Conservation (phyloP, 2,888 invertebrate genomes). For the Frankliniella fusca region DNA sequence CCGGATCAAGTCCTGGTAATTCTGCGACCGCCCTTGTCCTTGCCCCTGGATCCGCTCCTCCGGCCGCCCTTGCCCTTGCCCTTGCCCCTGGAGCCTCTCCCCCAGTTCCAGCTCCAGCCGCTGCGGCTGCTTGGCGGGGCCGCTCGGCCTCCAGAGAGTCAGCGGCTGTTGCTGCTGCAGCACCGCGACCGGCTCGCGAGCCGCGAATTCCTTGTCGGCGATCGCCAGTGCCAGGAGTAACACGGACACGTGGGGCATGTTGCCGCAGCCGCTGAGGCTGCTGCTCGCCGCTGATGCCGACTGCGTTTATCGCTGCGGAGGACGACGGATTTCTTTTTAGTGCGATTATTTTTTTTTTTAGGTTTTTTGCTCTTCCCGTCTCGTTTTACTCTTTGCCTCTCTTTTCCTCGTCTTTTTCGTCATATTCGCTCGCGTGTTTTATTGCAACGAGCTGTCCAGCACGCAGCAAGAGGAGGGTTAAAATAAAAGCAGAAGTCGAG, state of each 20-base stretch:
- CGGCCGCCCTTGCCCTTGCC: conserved; percentile 2
- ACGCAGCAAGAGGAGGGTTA: neutral
- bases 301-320: conserved; percentile 2
- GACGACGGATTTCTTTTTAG: neutral
- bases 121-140: neutral
- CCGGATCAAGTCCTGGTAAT: neutral
- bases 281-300: conserved; percentile 1
- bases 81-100: neutral
- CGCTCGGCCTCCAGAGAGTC: neutral
- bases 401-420: neutral
- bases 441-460: neutral
- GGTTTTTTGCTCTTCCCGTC: neutral
- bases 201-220: conserved; percentile 16
- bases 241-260: neutral
- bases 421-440: neutral
- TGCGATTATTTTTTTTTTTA: neutral
- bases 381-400: neutral
- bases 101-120: neutral
- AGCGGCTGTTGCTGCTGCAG: neutral
- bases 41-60: neutral
- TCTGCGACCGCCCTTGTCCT: neutral
- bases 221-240: conserved; percentile 3
- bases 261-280: neutral
- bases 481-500: neutral
- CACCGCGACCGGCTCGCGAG: neutral